Conservation (phyloP, 2,888 invertebrate genomes). For the Strigamia maritima region DNA sequence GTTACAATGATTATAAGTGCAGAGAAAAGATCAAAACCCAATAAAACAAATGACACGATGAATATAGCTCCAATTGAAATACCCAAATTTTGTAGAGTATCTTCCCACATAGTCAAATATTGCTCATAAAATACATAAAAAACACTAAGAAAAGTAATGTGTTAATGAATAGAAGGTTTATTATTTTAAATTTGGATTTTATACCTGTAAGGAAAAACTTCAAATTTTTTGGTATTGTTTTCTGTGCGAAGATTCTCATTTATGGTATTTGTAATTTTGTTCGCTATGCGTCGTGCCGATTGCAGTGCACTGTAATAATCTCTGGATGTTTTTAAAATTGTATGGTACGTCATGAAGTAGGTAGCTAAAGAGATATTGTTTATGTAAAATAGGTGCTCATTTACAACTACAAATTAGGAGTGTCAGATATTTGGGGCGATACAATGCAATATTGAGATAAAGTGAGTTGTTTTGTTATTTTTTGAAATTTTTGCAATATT, state of each 20-base stretch:
- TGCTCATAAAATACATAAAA: conserved; percentile 96
- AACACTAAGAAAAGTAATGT: conserved; percentile 67
- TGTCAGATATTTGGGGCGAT: no score
- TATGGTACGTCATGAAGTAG: conserved; percentile 89
- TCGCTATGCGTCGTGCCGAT: conserved; percentile 70
- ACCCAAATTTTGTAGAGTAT: conserved; percentile 79
- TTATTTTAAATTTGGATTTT: no score
- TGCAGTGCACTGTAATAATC: conserved; percentile 80
- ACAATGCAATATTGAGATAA: no score
- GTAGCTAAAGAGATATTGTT: conserved; percentile 65
- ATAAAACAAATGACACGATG: conserved; percentile 82
- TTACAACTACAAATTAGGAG: no score
- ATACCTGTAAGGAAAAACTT: conserved; percentile 84
- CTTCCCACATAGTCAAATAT: conserved; percentile 80
- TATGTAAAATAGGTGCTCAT: no score
- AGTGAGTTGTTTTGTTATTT: no score
- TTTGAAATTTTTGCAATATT: no score
- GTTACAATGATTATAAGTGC: conserved; percentile 70
- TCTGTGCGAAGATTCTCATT: conserved; percentile 55
- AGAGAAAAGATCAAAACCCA: conserved; percentile 83
- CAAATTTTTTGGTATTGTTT: conserved; percentile 51
- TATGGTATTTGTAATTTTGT: conserved; percentile 71
- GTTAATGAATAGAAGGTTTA: no score
- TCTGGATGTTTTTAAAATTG: conserved; percentile 69
- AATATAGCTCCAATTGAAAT: conserved; percentile 91